Evolutionary conservation across 2,113 vertebrate genomes (phyloP).

Genomic region (Telmatochromis sp.): DNA sequence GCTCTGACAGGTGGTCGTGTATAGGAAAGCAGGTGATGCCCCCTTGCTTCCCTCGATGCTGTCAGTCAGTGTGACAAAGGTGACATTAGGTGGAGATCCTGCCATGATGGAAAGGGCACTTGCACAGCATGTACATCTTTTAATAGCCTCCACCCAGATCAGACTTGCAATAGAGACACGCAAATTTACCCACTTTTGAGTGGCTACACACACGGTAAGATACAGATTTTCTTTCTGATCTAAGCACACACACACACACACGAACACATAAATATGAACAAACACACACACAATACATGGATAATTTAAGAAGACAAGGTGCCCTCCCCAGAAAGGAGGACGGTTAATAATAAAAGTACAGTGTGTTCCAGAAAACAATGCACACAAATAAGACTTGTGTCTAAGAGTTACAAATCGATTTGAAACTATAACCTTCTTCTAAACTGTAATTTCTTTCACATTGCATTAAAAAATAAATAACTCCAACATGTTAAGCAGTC

Average conservation of each 20-base stretch:
- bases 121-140: slow-evolving; percentile 45
- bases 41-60: neutral
- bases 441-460: neutral
- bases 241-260: neutral
- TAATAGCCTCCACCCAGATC: slow-evolving; percentile 27
- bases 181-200: neutral
- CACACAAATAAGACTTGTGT: neutral
- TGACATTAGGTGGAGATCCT: slow-evolving; percentile 49
- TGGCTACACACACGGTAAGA: neutral
- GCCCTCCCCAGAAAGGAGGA: slow-evolving; percentile 3
- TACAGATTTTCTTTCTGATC: neutral
- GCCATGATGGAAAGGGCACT: slow-evolving; percentile 52
- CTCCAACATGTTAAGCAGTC: neutral
- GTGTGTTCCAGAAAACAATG: neutral
- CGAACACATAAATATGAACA: neutral
- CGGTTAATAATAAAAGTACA: neutral
- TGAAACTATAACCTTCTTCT: neutral
- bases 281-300: neutral
- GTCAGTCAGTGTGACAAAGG: slow-evolving; percentile 58
- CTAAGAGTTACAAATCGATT: neutral
- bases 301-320: slow-evolving; percentile 6
- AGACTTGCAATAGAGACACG: neutral
- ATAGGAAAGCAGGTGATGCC: slow-evolving; percentile 8
- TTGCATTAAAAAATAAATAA: neutral
- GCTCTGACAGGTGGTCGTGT: slow-evolving; percentile 56